Conservation (phyloP, 2,888 invertebrate genomes). For the Chelonus formosanus region DNA sequence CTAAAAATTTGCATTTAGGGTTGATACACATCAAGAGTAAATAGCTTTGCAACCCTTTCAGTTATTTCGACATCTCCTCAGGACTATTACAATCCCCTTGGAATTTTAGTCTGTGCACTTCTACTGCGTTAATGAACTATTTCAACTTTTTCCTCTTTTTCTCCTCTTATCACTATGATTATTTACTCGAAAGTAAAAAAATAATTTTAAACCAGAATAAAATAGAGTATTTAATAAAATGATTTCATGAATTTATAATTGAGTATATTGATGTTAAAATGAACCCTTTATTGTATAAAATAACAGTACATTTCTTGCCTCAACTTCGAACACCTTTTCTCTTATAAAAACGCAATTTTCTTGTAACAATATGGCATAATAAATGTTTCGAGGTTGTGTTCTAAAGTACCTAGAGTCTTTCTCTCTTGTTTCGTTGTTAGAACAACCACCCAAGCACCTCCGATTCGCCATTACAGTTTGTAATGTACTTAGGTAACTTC, state of each 20-base stretch:
- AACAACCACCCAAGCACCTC: constrained; percentile 52
- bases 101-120: constrained; percentile 40
- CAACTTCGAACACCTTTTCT: too few relatives aligned
- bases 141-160: constrained; percentile 38
- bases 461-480: constrained; percentile 64
- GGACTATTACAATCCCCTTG: constrained; percentile 51
- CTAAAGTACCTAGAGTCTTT: constrained; percentile 35
- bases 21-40: constrained; percentile 30
- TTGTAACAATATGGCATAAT: constrained; percentile 64
- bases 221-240: background rate
- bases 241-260: background rate
- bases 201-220: too few relatives aligned
- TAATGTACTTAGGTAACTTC: constrained; percentile 65
- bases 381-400: constrained; percentile 55
- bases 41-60: constrained; percentile 31
- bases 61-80: constrained; percentile 52
- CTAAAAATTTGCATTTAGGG: constrained; percentile 30
- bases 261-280: too few relatives aligned
- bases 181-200: background rate
- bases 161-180: background rate
- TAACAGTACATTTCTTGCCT: too few relatives aligned
- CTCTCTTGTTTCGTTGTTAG: constrained; percentile 43
- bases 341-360: constrained; percentile 62
- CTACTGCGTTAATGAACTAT: constrained; percentile 45
- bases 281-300: too few relatives aligned